These are phyloP conservation scores for Dermochelys coriacea DNA, from an alignment of 2,797 vertebrate species.

Conservation along the genomic window DNA sequence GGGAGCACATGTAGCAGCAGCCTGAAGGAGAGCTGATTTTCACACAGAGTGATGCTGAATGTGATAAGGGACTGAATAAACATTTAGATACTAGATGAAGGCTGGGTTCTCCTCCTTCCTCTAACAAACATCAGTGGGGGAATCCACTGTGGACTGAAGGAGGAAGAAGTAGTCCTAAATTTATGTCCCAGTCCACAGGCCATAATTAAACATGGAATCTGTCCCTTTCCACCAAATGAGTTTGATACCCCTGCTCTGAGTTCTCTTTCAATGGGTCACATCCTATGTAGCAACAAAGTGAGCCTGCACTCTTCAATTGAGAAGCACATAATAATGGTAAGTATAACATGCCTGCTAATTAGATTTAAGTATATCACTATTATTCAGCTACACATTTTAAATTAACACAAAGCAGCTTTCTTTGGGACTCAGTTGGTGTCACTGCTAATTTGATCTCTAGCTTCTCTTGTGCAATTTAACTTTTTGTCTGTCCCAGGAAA, in stretches of 20 bases:
- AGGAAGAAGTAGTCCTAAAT: background rate
- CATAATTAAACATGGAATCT: background rate
- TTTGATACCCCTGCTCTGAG: background rate
- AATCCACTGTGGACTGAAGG: background rate
- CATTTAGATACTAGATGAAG: background rate
- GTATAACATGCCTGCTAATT: background rate
- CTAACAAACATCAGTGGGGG: background rate
- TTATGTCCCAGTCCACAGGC: background rate
- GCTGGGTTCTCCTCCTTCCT: background rate
- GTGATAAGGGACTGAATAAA: background rate
- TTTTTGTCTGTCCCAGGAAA: background rate
- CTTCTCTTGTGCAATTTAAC: background rate
- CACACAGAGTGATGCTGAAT: background rate
- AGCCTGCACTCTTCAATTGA: background rate
- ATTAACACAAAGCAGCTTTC: background rate
- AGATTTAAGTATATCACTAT: background rate
- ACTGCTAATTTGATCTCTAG: background rate
- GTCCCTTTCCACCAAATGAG: background rate
- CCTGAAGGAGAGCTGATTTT: background rate
- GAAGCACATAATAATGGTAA: background rate
- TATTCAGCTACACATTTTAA: background rate
- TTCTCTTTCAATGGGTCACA: background rate
- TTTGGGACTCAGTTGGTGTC: background rate
- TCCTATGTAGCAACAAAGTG: background rate
- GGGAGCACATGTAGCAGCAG: background rate